A percentile compares a stretch with the other conserved stretches of the same genome.
phyloP scores from a whole-genome alignment of 2,113 vertebrate genomes.

The Myodes glareolus region DNA sequence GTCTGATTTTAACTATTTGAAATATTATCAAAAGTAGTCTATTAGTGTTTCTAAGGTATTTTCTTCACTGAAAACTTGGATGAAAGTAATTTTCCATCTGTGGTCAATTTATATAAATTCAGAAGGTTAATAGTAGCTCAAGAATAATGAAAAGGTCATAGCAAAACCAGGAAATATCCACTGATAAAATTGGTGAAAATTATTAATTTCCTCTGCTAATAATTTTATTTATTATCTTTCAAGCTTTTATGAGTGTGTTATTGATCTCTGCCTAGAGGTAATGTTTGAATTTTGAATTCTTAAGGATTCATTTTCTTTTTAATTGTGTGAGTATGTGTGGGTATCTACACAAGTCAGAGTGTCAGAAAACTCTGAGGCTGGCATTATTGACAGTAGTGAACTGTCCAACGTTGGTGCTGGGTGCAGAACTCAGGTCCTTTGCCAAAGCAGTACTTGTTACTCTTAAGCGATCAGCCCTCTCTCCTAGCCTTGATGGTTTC shows the following conservation, averaged over 20 bases:
- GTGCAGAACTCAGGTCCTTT: neutral
- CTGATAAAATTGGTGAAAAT: neutral
- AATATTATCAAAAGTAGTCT: neutral
- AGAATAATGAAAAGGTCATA: conserved; percentile 11
- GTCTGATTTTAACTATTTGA: neutral
- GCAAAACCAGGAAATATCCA: neutral
- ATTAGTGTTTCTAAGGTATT: neutral
- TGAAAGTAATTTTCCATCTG: neutral
- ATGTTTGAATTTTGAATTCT: neutral
- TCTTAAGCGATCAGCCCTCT: neutral
- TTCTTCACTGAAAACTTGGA: neutral
- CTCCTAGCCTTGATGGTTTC: neutral
- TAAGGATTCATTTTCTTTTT: neutral
- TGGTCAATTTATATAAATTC: neutral
- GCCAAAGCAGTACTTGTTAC: neutral
- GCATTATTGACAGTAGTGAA: neutral
- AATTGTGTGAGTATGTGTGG: neutral
- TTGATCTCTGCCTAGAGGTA: neutral
- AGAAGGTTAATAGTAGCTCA: neutral
- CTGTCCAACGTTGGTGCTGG: neutral
- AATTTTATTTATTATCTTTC: conserved; percentile 7
- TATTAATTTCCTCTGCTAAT: neutral
- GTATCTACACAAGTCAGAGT: neutral
- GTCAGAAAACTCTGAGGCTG: neutral
- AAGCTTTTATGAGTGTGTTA: neutral